phyloP scores from a whole-genome alignment of 2,113 vertebrate genomes.

The Hydropotes inermis region DNA sequence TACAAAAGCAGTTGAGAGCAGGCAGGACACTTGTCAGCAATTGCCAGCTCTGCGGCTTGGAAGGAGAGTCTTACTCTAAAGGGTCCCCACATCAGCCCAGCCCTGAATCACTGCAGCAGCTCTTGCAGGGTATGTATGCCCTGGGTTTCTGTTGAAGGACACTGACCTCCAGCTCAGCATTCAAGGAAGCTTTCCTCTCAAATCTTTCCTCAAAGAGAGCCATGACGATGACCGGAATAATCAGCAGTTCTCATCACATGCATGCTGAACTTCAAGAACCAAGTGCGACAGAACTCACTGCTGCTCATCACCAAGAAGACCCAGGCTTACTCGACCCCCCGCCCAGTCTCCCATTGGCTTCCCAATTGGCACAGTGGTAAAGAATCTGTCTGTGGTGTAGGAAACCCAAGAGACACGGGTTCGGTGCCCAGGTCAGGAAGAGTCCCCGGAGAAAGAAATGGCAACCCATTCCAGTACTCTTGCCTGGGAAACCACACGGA shows the following conservation, averaged over 20 bases:
- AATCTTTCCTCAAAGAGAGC: background rate
- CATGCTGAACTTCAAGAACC: background rate
- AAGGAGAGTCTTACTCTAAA: background rate
- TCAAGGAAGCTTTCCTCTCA: background rate
- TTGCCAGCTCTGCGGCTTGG: background rate
- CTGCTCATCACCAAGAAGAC: background rate
- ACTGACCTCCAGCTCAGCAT: background rate
- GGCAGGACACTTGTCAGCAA: background rate
- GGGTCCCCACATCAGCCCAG: background rate
- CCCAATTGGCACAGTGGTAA: background rate
- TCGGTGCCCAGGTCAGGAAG: background rate
- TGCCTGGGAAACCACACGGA: background rate
- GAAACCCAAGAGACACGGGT: background rate
- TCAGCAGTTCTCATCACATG: background rate
- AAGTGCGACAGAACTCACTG: background rate
- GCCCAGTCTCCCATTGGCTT: background rate
- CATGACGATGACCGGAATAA: background rate
- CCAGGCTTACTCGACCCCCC: background rate
- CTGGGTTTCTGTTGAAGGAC: background rate
- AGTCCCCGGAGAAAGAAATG: background rate
- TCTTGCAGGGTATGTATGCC: too few species aligned
- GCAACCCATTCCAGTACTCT: background rate
- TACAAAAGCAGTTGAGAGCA: background rate
- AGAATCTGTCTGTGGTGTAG: background rate
- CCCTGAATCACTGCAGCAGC: background rate